Conservation (phyloP, 2,888 invertebrate genomes). For the Eristalinus sepulchralis region DNA sequence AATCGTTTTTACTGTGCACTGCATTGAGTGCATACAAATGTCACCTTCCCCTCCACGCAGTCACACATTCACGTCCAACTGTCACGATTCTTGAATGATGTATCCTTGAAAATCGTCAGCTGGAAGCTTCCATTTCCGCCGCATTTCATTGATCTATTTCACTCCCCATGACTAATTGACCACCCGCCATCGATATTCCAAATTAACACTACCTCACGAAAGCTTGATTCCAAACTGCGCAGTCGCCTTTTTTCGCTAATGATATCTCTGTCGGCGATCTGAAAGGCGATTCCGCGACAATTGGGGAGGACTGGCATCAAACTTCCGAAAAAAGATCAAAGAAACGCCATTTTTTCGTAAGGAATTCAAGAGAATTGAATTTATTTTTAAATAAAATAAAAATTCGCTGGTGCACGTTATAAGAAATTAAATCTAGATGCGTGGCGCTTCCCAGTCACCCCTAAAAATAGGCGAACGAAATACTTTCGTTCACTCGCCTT, state of each 20-base stretch:
- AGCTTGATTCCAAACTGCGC: neutral
- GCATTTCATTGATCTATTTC: conserved; percentile 22
- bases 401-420: conserved; percentile 5
- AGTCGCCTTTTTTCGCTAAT: neutral
- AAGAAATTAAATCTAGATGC: conserved; percentile 4
- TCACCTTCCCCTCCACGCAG: conserved; percentile 1
- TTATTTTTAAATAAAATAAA: conserved; percentile 26
- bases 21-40: no score
- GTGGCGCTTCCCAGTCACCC: neutral
- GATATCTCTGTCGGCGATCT: neutral
- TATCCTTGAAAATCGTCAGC: conserved; percentile 13
- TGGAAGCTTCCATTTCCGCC: neutral
- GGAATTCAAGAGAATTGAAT: neutral
- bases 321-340: neutral
- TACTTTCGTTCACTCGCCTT: neutral
- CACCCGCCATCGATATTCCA: conserved; percentile 14
- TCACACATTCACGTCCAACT: neutral
- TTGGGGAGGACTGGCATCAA: neutral
- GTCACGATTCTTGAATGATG: conserved; percentile 37
- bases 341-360: neutral
- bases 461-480: neutral
- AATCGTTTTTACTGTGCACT: no score
- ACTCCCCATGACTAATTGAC: conserved; percentile 1
- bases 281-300: neutral
- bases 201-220: conserved; percentile 6